A percentile compares a stretch with the other conserved stretches of the same genome.
Evolutionary conservation across 2,113 vertebrate genomes (phyloP).

Genomic region (Hoplias malabaricus): DNA sequence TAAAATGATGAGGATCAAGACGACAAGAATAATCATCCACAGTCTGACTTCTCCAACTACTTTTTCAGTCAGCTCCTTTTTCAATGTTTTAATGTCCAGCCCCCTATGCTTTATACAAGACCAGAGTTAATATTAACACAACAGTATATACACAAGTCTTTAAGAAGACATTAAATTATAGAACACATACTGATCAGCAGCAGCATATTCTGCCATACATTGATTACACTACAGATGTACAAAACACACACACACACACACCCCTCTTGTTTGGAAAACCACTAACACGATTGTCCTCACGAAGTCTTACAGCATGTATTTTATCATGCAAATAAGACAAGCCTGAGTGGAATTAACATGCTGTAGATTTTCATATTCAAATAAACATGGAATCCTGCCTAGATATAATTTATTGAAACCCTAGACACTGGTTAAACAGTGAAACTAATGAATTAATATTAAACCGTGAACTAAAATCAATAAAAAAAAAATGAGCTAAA

Average conservation of each 20-base stretch:
- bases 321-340: not conserved
- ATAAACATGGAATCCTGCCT: no score
- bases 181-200: not conserved
- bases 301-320: not conserved
- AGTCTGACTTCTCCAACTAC: slow-evolving; percentile 45
- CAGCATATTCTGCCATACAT: not conserved
- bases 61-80: slow-evolving; percentile 39
- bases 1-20: slow-evolving; percentile 21
- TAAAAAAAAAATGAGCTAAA: not conserved
- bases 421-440: no score
- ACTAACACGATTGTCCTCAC: not conserved
- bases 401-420: no score
- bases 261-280: no score
- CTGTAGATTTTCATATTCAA: not conserved
- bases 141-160: not conserved
- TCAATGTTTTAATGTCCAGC: slow-evolving; percentile 1
- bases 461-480: no score
- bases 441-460: no score
- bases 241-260: not conserved
- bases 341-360: not conserved
- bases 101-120: slow-evolving; percentile 20
- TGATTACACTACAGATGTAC: no score
- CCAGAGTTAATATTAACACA: not conserved
- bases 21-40: slow-evolving; percentile 59
- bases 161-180: not conserved